These are phyloP conservation scores for Didymodactylos carnosus DNA, from an alignment of 2,888 invertebrate species.

Conservation along the genomic window DNA sequence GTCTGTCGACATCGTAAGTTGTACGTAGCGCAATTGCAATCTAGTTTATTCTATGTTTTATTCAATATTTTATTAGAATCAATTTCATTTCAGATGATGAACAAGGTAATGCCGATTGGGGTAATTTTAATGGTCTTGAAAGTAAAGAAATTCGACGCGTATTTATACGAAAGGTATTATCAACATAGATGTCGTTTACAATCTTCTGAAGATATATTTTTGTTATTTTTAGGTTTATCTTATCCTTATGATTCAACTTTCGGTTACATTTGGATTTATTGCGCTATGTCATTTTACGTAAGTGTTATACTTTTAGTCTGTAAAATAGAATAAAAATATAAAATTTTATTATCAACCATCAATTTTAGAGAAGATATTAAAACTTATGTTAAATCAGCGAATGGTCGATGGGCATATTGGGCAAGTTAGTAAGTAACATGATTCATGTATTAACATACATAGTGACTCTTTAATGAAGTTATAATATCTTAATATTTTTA, in stretches of 20 bases:
- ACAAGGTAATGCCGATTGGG: neutral
- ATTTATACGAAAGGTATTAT: slow-evolving; percentile 14
- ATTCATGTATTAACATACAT: neutral
- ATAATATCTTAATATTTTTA: neutral
- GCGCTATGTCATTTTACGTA: slow-evolving; percentile 6
- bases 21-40: too few relatives aligned
- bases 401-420: neutral
- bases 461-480: neutral
- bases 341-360: too few relatives aligned
- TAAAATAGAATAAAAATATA: neutral
- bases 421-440: slow-evolving; percentile 1
- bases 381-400: neutral
- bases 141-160: slow-evolving; percentile 1
- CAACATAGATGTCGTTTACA: too few relatives aligned
- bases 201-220: too few relatives aligned
- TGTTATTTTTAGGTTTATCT: slow-evolving; percentile 12
- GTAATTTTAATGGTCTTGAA: neutral
- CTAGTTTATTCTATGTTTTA: too few relatives aligned
- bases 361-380: neutral
- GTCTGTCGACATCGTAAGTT: too few relatives aligned
- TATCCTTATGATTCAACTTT: slow-evolving; percentile 1
- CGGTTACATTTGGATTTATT: slow-evolving; percentile 9
- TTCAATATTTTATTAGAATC: too few relatives aligned
- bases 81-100: too few relatives aligned
- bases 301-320: neutral